Percentiles rank a stretch among this genome's conserved stretches.
These are phyloP conservation scores for Stictonetta naevosa DNA, from an alignment of 2,113 vertebrate species.

Conservation along the genomic window DNA sequence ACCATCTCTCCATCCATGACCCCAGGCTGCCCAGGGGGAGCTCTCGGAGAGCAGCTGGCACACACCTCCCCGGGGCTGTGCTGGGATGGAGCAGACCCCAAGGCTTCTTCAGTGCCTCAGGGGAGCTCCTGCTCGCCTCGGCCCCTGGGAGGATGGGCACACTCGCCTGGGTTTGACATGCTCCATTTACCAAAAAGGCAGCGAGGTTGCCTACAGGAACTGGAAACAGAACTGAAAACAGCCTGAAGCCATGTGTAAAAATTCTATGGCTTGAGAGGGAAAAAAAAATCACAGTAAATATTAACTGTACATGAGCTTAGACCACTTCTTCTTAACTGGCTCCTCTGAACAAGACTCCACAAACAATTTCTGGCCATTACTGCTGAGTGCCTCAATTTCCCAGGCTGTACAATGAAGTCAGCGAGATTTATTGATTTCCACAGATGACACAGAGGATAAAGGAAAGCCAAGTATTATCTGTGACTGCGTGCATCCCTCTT, in stretches of 20 bases:
- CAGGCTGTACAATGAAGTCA: not conserved
- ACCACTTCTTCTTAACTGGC: not conserved
- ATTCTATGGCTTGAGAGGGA: not conserved
- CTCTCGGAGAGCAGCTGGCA: not conserved
- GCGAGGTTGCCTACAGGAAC: not conserved
- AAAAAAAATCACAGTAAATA: not conserved
- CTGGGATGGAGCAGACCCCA: fast-evolving
- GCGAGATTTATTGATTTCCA: not conserved
- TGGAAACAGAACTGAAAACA: not conserved
- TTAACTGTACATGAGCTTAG: not conserved
- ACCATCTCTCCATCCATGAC: not conserved
- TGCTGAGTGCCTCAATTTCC: not conserved
- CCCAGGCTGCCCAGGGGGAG: not conserved
- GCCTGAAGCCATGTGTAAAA: not conserved
- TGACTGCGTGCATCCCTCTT: not conserved
- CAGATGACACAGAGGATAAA: not conserved
- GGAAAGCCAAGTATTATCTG: not conserved
- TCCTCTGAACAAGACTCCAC: not conserved
- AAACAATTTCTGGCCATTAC: not conserved
- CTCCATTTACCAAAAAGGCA: not conserved
- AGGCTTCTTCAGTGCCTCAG: not conserved
- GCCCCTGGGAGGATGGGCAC: not conserved
- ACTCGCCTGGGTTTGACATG: not conserved
- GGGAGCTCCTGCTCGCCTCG: not conserved
- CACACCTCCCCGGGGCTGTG: not conserved